Evolutionary conservation across 2,797 vertebrate species (phyloP).

Genomic region (Myotis daubentonii): DNA sequence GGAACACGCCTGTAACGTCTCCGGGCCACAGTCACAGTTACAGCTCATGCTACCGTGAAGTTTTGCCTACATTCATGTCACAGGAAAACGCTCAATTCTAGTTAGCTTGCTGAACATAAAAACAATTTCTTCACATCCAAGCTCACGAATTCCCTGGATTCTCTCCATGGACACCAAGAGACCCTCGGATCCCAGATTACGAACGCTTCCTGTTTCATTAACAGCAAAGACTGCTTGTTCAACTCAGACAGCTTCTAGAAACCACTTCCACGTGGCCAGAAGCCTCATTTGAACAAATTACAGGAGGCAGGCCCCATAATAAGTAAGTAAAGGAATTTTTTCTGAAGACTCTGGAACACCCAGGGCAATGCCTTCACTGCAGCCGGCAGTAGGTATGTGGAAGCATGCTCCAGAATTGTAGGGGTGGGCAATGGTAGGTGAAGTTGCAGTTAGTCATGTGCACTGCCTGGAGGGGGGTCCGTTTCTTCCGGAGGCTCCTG

Average conservation of each 20-base stretch:
- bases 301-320: neutral
- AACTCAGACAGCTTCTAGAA: neutral
- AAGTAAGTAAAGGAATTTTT: neutral
- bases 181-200: neutral
- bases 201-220: neutral
- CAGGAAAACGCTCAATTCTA: conserved; percentile 36
- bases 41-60: neutral
- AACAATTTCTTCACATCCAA: neutral
- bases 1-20: neutral
- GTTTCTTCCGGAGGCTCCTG: neutral
- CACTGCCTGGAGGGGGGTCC: neutral
- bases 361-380: neutral
- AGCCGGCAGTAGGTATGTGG: neutral
- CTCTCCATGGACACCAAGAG: neutral
- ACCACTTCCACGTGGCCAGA: neutral
- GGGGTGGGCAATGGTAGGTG: too few relatives aligned
- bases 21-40: neutral
- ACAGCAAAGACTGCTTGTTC: neutral
- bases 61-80: neutral
- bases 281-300: conserved; percentile 18
- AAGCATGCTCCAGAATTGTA: neutral
- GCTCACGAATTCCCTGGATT: neutral
- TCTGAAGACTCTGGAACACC: neutral
- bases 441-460: neutral
- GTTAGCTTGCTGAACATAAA: conserved; percentile 15